Evolutionary conservation across 1,140 invertebrate genomes (phyloP).

Genomic region (Drosophila nebulosa): DNA sequence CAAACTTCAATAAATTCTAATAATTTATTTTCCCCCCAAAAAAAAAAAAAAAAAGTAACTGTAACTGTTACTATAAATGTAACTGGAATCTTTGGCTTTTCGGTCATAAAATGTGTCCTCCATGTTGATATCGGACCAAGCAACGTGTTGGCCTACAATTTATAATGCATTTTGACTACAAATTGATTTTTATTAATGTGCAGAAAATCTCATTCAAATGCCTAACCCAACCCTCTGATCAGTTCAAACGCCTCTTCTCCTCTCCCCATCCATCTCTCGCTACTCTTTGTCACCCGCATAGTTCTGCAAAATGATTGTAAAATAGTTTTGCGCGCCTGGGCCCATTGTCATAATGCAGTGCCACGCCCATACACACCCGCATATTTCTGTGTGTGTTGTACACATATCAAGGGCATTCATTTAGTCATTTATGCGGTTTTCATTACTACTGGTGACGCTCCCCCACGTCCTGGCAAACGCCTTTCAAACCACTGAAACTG

Average conservation of each 20-base stretch:
- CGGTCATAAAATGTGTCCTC: neutral
- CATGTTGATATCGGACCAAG: neutral
- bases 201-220: neutral
- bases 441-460: constrained; percentile 21
- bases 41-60: neutral
- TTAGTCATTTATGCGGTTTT: constrained; percentile 58
- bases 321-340: constrained; percentile 43
- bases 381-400: constrained; percentile 17
- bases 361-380: constrained; percentile 25
- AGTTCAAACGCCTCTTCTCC: neutral
- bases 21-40: constrained; percentile 58
- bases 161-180: constrained; percentile 35
- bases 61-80: constrained; percentile 18
- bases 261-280: neutral
- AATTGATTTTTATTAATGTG: constrained; percentile 42
- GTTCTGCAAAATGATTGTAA: neutral
- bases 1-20: constrained; percentile 70
- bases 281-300: constrained; percentile 22
- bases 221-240: neutral
- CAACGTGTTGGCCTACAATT: neutral
- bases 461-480: neutral
- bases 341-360: constrained; percentile 51
- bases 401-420: constrained; percentile 43
- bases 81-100: constrained; percentile 14
- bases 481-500: constrained; percentile 35